phyloP scores from a whole-genome alignment of 2,888 invertebrate species.

The Drosophila atripex region DNA sequence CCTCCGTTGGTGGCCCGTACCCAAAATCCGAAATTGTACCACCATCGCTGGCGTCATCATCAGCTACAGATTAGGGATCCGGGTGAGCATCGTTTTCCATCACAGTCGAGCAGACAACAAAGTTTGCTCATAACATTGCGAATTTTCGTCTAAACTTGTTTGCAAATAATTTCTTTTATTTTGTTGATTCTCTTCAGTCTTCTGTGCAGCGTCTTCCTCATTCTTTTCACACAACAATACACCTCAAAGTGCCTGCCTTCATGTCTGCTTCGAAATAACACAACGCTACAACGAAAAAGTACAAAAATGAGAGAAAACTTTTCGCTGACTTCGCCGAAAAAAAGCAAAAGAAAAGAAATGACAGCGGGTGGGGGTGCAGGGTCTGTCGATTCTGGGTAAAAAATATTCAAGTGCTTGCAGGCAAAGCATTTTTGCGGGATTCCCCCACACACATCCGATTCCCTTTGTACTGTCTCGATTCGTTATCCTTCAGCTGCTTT shows the following conservation, averaged over 20 bases:
- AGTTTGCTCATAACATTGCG: constrained; percentile 75
- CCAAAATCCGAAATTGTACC: constrained; percentile 35
- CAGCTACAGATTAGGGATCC: constrained; percentile 20
- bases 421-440: constrained; percentile 26
- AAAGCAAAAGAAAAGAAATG: constrained; percentile 27
- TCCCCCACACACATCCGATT: constrained; percentile 7
- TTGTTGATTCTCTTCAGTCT: constrained; percentile 57
- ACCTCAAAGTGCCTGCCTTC: constrained; percentile 67
- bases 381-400: constrained; percentile 43
- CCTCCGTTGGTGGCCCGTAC: neutral
- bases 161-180: constrained; percentile 80
- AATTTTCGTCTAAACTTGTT: constrained; percentile 73
- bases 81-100: constrained; percentile 44
- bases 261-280: constrained; percentile 35
- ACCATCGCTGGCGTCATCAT: constrained; percentile 64
- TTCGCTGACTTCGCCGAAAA: constrained; percentile 70
- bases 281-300: constrained; percentile 24
- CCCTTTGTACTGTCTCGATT: constrained; percentile 4
- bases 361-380: constrained; percentile 12
- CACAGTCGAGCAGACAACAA: constrained; percentile 62
- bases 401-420: constrained; percentile 41
- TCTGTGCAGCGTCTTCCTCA: constrained; percentile 32
- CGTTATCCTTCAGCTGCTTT: constrained; percentile 30
- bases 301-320: constrained; percentile 53
- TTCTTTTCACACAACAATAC: constrained; percentile 74